A percentile compares a stretch with the other conserved stretches of the same genome.
Evolutionary conservation across 2,888 invertebrate species (phyloP).

Genomic region (Aphelenchoides bicaudatus): DNA sequence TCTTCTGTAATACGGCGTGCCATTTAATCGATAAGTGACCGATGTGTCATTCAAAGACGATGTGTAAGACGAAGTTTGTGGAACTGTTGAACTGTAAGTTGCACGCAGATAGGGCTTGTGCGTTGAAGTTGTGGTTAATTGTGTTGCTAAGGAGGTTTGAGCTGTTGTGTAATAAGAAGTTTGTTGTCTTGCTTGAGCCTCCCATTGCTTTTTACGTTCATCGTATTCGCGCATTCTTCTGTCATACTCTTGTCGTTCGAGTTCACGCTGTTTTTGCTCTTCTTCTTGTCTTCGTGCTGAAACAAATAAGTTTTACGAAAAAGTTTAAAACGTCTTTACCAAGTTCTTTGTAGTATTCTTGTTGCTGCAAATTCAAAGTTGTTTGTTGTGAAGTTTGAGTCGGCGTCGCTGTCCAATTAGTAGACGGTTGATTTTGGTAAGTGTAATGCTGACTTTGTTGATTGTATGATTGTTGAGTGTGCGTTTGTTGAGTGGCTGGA

Average conservation of each 20-base stretch:
- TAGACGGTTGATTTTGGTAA: constrained; percentile 3
- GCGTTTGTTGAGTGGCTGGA: not conserved
- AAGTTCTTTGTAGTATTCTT: too few species aligned
- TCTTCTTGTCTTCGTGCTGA: too few species aligned
- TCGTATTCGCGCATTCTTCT: constrained; percentile 12
- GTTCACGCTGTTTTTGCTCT: constrained; percentile 7
- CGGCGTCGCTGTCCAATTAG: constrained; percentile 4
- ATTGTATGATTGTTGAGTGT: not conserved
- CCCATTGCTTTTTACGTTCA: constrained; percentile 16
- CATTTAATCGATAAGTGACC: too few species aligned
- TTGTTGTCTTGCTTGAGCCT: too few species aligned
- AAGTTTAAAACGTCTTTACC: too few species aligned
- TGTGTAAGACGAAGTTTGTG: too few species aligned
- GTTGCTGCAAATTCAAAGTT: too few species aligned
- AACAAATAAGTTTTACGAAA: too few species aligned
- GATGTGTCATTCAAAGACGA: too few species aligned
- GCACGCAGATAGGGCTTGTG: too few species aligned
- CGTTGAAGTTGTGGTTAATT: not conserved
- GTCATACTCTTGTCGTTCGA: constrained; percentile 16
- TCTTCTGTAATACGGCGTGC: too few species aligned
- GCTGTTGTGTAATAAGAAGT: not conserved
- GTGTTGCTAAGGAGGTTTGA: not conserved
- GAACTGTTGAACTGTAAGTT: too few species aligned
- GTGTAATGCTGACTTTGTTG: not conserved
- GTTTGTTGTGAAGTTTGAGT: not conserved